Evolutionary conservation across 2,113 vertebrate species (phyloP), one percentile per base, ranked within the genome.

Genomic region (Aegotheles bennettii): DNA sequence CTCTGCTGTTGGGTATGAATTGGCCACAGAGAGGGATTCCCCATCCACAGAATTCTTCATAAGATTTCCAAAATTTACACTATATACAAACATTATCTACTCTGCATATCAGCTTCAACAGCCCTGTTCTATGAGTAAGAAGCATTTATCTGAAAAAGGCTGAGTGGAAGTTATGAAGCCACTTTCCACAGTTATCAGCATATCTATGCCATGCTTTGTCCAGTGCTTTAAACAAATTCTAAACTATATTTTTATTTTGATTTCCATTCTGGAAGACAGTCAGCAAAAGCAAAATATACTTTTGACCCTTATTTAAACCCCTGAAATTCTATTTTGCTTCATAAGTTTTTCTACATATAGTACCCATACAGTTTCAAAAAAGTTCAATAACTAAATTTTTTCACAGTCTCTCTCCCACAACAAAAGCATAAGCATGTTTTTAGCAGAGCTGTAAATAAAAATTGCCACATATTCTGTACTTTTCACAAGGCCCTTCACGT

Each of bases 91-190:
- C 8, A 74, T 59, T 35, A 59, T 8, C 57, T 61, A 60, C 21
- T 21, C 14, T 15, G 16, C 13, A 45, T 35, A 57, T 18, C 64
- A 16, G 35, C 31, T 79, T 91, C 57, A 76, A 47, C 7, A 50
- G 13, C 5, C 8, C 26, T 45, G 9, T 33, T 65, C 38, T 80
- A 25, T 3, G 2, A 60, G 51, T 25, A 86, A 80, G 28, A 23
- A 87, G 10, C 16, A 64, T 53, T 91, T 69, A n/a, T 0, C 0
- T 2, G 1, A n/a, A 48, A 85, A 63, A 79, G 14, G 13, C 17
- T 35, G 25, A 77, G 7, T 57, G 7, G 23, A 88, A 80, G 42
- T 50, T 86, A 73, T 5, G 8, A 86, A 88, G 23, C 53, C n/a
- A 24, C 26, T 31, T 86, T 80, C 23, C 40, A 69, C 23, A 42